Evolutionary conservation across 1,140 invertebrate species (phyloP).

Genomic region (Drosophila quadrilineata): DNA sequence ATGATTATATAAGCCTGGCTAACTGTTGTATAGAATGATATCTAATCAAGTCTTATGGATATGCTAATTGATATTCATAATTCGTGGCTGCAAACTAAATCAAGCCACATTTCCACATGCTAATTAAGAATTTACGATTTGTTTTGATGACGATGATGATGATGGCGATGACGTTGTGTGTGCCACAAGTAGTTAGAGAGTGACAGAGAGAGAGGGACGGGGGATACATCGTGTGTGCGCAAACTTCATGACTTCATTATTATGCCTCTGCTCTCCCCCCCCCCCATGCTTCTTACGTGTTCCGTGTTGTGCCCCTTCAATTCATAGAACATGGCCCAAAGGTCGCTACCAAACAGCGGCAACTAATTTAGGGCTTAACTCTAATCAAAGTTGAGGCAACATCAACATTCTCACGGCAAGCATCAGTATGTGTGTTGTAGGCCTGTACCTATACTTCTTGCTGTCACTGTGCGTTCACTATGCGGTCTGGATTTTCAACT

Average conservation of each 20-base stretch:
- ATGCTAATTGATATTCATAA: conserved; percentile 23
- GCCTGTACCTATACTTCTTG: not conserved
- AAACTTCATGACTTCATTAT: conserved; percentile 37
- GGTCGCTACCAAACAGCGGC: conserved; percentile 41
- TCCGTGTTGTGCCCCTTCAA: too few species aligned
- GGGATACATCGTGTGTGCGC: conserved; percentile 4
- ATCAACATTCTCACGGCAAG: conserved; percentile 41
- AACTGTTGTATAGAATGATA: not conserved
- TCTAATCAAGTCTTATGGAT: conserved; percentile 7
- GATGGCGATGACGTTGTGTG: not conserved
- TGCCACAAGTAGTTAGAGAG: too few species aligned
- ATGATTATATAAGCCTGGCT: not conserved
- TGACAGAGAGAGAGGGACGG: too few species aligned
- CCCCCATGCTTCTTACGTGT: not conserved
- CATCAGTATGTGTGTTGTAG: not conserved
- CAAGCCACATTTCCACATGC: conserved; percentile 23
- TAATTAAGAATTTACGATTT: conserved; percentile 38
- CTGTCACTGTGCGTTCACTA: conserved; percentile 5
- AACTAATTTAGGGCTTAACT: conserved; percentile 76
- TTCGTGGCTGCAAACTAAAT: conserved; percentile 15
- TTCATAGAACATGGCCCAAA: too few species aligned
- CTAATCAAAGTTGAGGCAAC: conserved; percentile 72
- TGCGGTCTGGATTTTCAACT: conserved; percentile 10
- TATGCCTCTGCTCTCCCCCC: conserved; percentile 10
- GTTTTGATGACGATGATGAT: conserved; percentile 1